Evolutionary conservation across 2,888 invertebrate genomes (phyloP).

Genomic region (Philereme vetulata): DNA sequence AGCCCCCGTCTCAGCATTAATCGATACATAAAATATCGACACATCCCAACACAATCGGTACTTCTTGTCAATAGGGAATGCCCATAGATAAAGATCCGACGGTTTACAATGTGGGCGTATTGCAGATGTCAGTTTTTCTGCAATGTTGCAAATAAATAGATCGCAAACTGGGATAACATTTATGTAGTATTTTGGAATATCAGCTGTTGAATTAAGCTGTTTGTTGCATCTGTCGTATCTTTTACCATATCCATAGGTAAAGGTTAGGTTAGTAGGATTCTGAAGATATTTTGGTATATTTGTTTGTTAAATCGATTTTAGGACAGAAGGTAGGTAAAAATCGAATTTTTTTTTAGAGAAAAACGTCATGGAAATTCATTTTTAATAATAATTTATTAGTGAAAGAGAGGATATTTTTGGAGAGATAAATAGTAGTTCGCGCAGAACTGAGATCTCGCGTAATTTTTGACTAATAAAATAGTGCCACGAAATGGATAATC

Average conservation of each 20-base stretch:
- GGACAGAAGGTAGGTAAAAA: too few species aligned
- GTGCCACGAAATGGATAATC: too few species aligned
- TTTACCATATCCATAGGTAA: not conserved
- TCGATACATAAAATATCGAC: conserved; percentile 13
- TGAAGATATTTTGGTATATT: too few species aligned
- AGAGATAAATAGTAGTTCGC: too few species aligned
- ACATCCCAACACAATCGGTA: conserved; percentile 8
- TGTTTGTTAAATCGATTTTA: too few species aligned
- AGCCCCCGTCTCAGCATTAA: not conserved
- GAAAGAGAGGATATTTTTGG: too few species aligned
- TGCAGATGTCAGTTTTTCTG: conserved; percentile 32
- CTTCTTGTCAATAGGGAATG: conserved; percentile 21
- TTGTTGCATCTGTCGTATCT: conserved; percentile 25
- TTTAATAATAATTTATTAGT: too few species aligned
- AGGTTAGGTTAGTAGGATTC: too few species aligned
- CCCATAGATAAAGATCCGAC: conserved; percentile 33
- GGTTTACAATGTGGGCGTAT: conserved; percentile 25
- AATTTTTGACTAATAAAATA: too few species aligned
- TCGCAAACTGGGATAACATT: not conserved
- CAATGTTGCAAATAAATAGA: conserved; percentile 15
- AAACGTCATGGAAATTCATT: too few species aligned
- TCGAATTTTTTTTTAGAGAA: too few species aligned
- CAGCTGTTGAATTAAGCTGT: conserved; percentile 20
- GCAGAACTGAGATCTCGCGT: too few species aligned
- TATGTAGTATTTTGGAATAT: conserved; percentile 10